Conservation (phyloP, 2,113 vertebrate species). For the Gymnobelideus leadbeateri region DNA sequence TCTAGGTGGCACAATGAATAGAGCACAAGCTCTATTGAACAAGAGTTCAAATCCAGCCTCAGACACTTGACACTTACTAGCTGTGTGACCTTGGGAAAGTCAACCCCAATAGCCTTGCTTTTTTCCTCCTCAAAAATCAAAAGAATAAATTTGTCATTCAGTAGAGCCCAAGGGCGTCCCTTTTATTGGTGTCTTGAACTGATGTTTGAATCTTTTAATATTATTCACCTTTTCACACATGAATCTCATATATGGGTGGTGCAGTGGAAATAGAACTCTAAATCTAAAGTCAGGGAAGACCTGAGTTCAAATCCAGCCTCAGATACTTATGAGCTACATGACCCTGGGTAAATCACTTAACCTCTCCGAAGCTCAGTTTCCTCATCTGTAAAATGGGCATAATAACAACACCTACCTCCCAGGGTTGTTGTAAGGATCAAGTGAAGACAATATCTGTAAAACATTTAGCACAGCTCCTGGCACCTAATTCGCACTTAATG, state of each 20-base stretch:
- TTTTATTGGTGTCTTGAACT: neutral
- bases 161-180: rapidly evolving
- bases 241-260: neutral
- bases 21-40: too few relatives aligned
- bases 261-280: too few relatives aligned
- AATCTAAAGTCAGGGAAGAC: neutral
- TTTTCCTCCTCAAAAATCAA: too few relatives aligned
- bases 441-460: rapidly evolving
- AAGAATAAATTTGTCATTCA: neutral
- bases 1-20: too few relatives aligned
- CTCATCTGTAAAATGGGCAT: neutral
- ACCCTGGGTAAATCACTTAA: rapidly evolving
- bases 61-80: too few relatives aligned
- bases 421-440: neutral
- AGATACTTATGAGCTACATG: neutral
- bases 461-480: too few relatives aligned
- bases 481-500: rapidly evolving
- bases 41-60: too few relatives aligned
- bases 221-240: neutral
- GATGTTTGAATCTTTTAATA: neutral
- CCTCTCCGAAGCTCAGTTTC: neutral
- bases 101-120: too few relatives aligned
- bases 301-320: neutral
- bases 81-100: too few relatives aligned
- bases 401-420: rapidly evolving